Base-by-base conservation (phyloP, 2,888 invertebrate genomes). In the Copidosoma aretas region DNA sequence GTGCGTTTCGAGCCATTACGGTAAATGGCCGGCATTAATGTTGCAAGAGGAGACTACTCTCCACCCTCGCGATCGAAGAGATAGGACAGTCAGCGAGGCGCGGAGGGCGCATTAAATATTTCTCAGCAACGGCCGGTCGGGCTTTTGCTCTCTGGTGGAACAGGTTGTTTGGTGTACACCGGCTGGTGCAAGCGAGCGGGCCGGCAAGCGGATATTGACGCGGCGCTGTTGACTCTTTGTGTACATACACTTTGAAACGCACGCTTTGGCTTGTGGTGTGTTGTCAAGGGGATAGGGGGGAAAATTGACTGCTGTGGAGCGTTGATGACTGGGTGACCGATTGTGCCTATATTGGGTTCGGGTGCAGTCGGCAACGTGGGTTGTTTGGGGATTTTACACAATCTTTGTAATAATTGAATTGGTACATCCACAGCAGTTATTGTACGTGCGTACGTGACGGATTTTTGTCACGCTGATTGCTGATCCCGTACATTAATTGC, bases 1-100 rank as follows among this genome's bases (percentile, higher is more conserved):
- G 39, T 46, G 46, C 71, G 66, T 73, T 73, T 70, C 70, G 65
- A 70, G 64, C 75, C 76, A 76, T 79, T 78, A 78, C 73, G 64
- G 76, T 77, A 77, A 79, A 79, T 78, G 76, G 66, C 24, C 64
- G 70, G 54, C 77, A 78, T 79, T 77, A 79, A 79, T 79, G 72
- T 78, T 79, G 74, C 76, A 79, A 64, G 65, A 19, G 32, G 32
- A 32, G 32, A 32, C 32, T 32, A 32, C 32, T 8, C 32, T 32
- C 32, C 32, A 32, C 32, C 32, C 8, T 32, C 32, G 73, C 73
- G 78, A 79, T 79, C 73, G 54, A 17, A 14, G 25, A 75, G 72
- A 78, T 78, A 77, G 75, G 19, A 60, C 49, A 60, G 49, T 17
- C 51, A 58, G 25, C 67, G 52, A 49, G 71, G 61, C 58, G 67